Base-by-base conservation (phyloP, 2,113 vertebrate genomes). In the Vireo altiloquus region DNA sequence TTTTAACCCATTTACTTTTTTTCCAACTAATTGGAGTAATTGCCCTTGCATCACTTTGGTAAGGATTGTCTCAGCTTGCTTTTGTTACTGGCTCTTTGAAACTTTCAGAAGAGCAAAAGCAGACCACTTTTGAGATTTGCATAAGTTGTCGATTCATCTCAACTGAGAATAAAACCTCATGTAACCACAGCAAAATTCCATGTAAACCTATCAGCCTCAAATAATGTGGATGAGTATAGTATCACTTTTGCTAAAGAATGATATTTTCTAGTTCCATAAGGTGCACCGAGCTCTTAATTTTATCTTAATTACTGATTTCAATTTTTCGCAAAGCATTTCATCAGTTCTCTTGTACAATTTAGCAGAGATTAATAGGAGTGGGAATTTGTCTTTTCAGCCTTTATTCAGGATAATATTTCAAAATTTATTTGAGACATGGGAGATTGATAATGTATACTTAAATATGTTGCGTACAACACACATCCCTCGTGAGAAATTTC, bases 211-310 rank as follows among this genome's bases (percentile, higher is more conserved):
- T 21, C 10, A 6, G 52, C 82, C 16, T 82, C 22, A 56, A 19
- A 11, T 16, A 53, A 35, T 52, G 31, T 74, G 54, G 7, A 23
- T 37, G 9, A 2, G 3, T 52, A 25, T 12, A 23, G 5, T 42
- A 30, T 3, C 1, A 5, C 35, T 71, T 50, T 19, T 78, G 33
- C 61, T 78, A 65, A 60, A 47, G 16, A 8, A 23, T 69, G 10
- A 7, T 21, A 44, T 78, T 65, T 87, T 87, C 12, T 84, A 6
- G 7, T 74, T 56, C 56, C 16, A 27, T 66, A 21, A 53, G 76
- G 25, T 3, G 0, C 11, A 30, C 4, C 0, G 3, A 37, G 3
- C 7, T 81, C 22, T 76, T 80, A 1, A 46, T 75, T 86, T 82
- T 75, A 40, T 9, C 9, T 39, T 61, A 33, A 63, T 49, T 65